Base-by-base conservation (phyloP, 2,888 invertebrate species). In the Eristalinus sepulchralis region DNA sequence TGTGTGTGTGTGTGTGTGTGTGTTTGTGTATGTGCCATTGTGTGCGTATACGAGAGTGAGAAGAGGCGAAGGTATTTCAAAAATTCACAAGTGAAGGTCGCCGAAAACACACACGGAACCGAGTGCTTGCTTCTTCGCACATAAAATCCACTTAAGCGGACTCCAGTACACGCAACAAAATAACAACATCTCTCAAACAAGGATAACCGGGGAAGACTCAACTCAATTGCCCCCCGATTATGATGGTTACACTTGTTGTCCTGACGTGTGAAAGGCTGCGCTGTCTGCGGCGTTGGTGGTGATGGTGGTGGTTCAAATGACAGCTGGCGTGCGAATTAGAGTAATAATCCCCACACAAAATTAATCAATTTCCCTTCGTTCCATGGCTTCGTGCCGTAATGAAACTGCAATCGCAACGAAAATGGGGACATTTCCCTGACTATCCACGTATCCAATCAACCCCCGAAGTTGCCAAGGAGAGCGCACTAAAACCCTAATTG, bases 301-400 rank as follows among this genome's bases (percentile, higher is more conserved):
- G 17, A 13, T 22, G 17, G 5, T 27, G 39, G 66, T 80, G 62
- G 55, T 66, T 66, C 73, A 75, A 68, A 63, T 68, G 68, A 81
- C 81, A 81, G 76, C 76, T 81, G 81, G 57, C 70, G 59, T 76
- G 64, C 59, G 47, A 81, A 81, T 68, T 36, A 70, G 59, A 53
- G 66, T 13, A 47, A 47, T 47, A n/a, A 47, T 47, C 17, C 47
- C 17, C 13, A 33, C 33, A 24, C 33, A 24, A 39, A 27, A 17
- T 57, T 57, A 64, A 33, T 22, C 17, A 55, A 33, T 20, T 67
- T 57, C 57, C 55, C 20, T 11, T 55, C 57, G 11, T 57, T 24
- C 13, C 57, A 5, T 47, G 6, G 22, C 24, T 57, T 22, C 24
- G 11, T 24, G 22, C 11, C 13, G 13, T 57, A 6, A 34, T 10